Conservation (phyloP, 2,797 vertebrate genomes). For the Rhadinocentrus ornatus region DNA sequence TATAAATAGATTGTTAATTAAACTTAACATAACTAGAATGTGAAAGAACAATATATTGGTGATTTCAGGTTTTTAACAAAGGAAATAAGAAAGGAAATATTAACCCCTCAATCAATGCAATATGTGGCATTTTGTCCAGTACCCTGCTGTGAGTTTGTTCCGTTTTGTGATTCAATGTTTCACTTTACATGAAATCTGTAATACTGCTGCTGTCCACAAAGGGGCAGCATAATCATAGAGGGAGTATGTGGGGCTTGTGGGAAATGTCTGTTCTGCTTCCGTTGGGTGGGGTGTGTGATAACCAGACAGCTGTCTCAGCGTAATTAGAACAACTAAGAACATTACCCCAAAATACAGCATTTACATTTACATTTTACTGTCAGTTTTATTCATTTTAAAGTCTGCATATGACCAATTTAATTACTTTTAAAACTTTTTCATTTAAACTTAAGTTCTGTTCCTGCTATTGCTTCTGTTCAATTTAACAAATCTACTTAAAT, state of each 20-base stretch:
- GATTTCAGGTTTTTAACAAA: neutral
- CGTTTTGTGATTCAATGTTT: neutral
- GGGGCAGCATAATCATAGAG: conserved; percentile 35
- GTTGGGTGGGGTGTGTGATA: neutral
- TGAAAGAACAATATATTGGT: neutral
- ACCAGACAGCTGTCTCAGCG: conserved; percentile 2
- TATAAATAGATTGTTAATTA: neutral
- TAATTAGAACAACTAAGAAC: neutral
- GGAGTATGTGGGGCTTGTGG: neutral
- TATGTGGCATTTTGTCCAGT: neutral
- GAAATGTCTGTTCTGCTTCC: conserved; percentile 3
- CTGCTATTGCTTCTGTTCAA: neutral
- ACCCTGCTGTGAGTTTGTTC: neutral
- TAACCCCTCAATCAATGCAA: neutral
- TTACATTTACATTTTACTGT: neutral
- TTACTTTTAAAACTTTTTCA: neutral
- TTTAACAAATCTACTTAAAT: neutral
- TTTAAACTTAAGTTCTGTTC: neutral
- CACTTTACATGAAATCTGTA: conserved; percentile 8
- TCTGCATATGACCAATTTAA: neutral
- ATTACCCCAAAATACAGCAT: neutral
- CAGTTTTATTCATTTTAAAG: neutral
- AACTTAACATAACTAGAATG: neutral
- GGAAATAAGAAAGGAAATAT: neutral
- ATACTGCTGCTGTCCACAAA: conserved; percentile 44